Evolutionary conservation across 2,797 vertebrate genomes (phyloP), one percentile per base, ranked within the genome.

Genomic region (Decapterus maruadsi): DNA sequence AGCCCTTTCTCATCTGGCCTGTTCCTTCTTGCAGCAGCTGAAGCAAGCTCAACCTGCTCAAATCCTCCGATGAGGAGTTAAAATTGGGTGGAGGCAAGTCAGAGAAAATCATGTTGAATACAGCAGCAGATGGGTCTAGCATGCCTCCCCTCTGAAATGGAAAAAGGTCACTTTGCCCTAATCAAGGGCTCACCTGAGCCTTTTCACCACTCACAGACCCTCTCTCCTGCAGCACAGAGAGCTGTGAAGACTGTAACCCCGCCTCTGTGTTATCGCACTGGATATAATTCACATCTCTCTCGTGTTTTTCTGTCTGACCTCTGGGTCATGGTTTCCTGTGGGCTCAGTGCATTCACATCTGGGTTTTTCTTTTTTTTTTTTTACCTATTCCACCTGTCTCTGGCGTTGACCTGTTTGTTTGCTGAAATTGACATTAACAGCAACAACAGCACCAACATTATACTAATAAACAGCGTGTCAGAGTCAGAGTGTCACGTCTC

Each of bases 111-210:
- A 45, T 53, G 55, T 62, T 38, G 70, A 72, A 73, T 17, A 34
- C 51, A 1, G 57, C 62, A 77, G 59, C 59, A 74, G 75, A 79
- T 72, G 78, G 63, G 66, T 56, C 58, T 40, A 40, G 38, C 19
- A 17, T 4, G 31, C 53, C 72, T 75, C 36, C 34, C 29, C 34
- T 76, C 38, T 70, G 55, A 72, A 80, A 86, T 42, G 64, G 55
- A 56, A 72, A 75, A 80, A 80, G 68, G 75, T 84, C 77, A 82
- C 63, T 72, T 56, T 82, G 67, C 36, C 55, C 60, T 72, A 66
- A 84, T 87, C 72, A 83, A 34, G 65, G 66, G 45, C 56, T 87
- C 67, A 81, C 81, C 77, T 65, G 22, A 78, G 69, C 65, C 78
- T 70, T 48, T 43, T 62, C 60, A 51, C 62, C 26, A 20, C 73